A percentile compares a stretch with the other conserved stretches of the same genome.
These are phyloP conservation scores for Linyphia triangularis DNA, from an alignment of 2,888 invertebrate species.

Conservation along the genomic window DNA sequence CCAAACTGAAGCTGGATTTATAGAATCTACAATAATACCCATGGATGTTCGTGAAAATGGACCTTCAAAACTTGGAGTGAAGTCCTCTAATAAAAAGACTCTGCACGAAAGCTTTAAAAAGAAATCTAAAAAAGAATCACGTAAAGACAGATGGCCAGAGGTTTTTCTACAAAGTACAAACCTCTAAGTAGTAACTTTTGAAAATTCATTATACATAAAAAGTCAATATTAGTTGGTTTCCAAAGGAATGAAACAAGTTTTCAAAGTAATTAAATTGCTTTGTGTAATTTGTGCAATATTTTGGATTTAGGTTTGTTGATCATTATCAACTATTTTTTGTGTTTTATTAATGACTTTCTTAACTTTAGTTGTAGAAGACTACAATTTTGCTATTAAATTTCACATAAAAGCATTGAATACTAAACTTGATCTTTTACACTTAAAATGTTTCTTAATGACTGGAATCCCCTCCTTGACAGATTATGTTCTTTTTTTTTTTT, in stretches of 20 bases:
- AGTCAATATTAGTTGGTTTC: neutral
- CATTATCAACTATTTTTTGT: too few species aligned
- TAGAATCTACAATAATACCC: constrained; percentile 1
- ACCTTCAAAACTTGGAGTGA: constrained; percentile 31
- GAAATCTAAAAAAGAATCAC: constrained; percentile 27
- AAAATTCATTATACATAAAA: neutral
- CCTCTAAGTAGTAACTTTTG: constrained; percentile 20
- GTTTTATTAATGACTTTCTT: too few species aligned
- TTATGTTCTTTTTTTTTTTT: too few species aligned
- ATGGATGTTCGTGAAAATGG: constrained; percentile 22
- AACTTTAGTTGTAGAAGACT: too few species aligned
- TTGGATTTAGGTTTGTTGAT: too few species aligned
- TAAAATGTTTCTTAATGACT: too few species aligned
- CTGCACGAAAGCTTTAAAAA: constrained; percentile 65
- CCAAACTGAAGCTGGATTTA: constrained; percentile 16
- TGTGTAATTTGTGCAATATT: too few species aligned
- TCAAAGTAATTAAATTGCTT: too few species aligned
- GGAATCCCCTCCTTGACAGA: too few species aligned
- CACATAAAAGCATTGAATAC: too few species aligned
- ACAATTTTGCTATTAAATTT: too few species aligned
- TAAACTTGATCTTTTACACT: too few species aligned
- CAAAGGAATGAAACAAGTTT: neutral
- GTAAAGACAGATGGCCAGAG: constrained; percentile 32
- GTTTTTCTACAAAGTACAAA: constrained; percentile 30
- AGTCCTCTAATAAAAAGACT: constrained; percentile 45